Conservation (phyloP, 2,888 invertebrate species). For the Drosophila dives region DNA sequence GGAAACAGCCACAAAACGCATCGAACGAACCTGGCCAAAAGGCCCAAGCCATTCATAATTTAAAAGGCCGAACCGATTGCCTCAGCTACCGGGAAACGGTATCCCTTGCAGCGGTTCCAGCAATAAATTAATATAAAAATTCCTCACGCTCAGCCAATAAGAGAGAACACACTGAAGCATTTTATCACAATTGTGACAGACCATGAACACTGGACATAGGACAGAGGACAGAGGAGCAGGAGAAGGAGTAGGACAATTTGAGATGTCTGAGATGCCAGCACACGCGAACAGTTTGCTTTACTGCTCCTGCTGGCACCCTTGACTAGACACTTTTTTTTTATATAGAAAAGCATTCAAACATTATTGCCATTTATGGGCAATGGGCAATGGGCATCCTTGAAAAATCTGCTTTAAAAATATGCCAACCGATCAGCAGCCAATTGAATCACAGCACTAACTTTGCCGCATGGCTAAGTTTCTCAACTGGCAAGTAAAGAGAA, state of each 20-base stretch:
- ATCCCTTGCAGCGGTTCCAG: conserved; percentile 47
- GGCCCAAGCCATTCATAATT: conserved; percentile 70
- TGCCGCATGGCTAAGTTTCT: neutral
- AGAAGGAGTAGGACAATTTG: neutral
- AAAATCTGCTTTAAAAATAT: neutral
- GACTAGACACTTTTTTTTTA: conserved; percentile 52
- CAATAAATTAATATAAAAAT: conserved; percentile 82
- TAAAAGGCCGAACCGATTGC: conserved; percentile 62
- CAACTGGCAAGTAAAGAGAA: neutral
- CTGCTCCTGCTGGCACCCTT: conserved; percentile 19
- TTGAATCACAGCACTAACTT: conserved; percentile 29
- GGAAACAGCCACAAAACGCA: conserved; percentile 43
- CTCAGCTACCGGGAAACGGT: neutral
- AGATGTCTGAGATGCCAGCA: conserved; percentile 71
- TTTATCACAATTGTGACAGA: conserved; percentile 68
- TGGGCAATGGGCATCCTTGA: conserved; percentile 5
- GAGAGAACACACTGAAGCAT: conserved; percentile 74
- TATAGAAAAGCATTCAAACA: conserved; percentile 54
- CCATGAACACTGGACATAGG: conserved; percentile 32
- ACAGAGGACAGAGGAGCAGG: conserved; percentile 19
- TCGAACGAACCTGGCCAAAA: conserved; percentile 28
- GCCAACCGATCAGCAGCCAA: conserved; percentile 13
- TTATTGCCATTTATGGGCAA: conserved; percentile 54
- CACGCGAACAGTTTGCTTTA: conserved; percentile 71
- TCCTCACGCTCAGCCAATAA: conserved; percentile 83